Evolutionary conservation across 2,888 invertebrate genomes (phyloP).

Genomic region (Prenolepis imparis): DNA sequence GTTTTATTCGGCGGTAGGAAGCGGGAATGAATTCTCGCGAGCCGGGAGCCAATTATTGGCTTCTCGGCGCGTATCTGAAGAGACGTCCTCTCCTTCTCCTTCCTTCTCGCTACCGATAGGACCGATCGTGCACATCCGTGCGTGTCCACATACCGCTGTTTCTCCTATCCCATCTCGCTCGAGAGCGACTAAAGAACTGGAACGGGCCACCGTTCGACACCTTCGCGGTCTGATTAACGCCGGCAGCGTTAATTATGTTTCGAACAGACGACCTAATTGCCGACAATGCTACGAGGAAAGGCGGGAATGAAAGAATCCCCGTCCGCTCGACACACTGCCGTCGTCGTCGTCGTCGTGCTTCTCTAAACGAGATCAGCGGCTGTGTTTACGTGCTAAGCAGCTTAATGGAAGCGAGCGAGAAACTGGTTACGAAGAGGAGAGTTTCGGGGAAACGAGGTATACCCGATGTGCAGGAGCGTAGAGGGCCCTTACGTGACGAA

Average conservation of each 20-base stretch:
- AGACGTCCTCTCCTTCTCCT: slow-evolving; percentile 28
- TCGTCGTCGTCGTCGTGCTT: slow-evolving; percentile 31
- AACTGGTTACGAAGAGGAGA: slow-evolving; percentile 73
- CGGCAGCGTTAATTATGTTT: slow-evolving; percentile 84
- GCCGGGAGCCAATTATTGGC: slow-evolving; percentile 74
- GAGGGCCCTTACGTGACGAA: slow-evolving; percentile 55
- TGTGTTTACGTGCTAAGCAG: slow-evolving; percentile 83
- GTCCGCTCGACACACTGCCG: slow-evolving; percentile 52
- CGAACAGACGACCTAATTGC: slow-evolving; percentile 82
- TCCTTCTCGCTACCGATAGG: slow-evolving; percentile 23
- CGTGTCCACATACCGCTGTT: background rate
- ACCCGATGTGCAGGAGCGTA: slow-evolving; percentile 38
- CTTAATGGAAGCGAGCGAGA: slow-evolving; percentile 80
- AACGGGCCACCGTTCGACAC: slow-evolving; percentile 79
- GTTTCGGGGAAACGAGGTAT: slow-evolving; percentile 68
- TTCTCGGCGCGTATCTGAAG: slow-evolving; percentile 60
- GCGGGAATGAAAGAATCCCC: slow-evolving; percentile 48
- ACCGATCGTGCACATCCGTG: slow-evolving; percentile 24
- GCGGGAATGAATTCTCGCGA: slow-evolving; percentile 67
- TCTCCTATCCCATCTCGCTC: slow-evolving; percentile 21
- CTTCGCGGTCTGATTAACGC: slow-evolving; percentile 84
- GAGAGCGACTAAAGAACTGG: slow-evolving; percentile 49
- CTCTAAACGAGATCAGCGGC: slow-evolving; percentile 81
- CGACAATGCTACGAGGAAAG: slow-evolving; percentile 72
- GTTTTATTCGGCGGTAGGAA: slow-evolving; percentile 65